These are phyloP conservation scores for Sipha flava DNA, from an alignment of 1,140 invertebrate species.

Conservation along the genomic window DNA sequence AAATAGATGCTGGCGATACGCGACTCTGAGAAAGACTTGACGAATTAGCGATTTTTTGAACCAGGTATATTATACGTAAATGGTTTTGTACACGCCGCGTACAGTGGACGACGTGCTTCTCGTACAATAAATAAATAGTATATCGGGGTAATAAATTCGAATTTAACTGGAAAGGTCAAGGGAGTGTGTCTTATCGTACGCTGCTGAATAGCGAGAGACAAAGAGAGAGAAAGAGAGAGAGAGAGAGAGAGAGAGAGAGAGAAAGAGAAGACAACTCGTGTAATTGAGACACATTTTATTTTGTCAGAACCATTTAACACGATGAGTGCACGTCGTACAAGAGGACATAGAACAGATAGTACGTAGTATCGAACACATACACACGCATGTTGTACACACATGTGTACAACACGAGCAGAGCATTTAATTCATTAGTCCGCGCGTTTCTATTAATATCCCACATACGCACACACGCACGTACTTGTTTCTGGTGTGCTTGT, in stretches of 20 bases:
- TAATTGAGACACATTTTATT: not conserved
- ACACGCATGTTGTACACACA: not conserved
- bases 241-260: too few species aligned
- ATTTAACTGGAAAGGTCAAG: not conserved
- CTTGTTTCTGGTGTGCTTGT: not conserved
- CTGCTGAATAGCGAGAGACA: too few species aligned
- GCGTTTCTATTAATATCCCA: not conserved
- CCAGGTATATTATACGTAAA: too few species aligned
- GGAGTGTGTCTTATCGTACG: not conserved
- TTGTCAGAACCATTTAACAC: conserved; percentile 12
- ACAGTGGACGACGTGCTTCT: too few species aligned
- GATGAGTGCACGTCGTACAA: not conserved
- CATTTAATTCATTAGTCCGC: not conserved
- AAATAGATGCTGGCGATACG: too few species aligned
- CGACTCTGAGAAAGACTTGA: too few species aligned
- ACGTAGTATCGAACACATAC: not conserved
- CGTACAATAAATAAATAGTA: too few species aligned
- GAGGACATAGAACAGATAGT: not conserved
- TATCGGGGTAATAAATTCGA: not conserved
- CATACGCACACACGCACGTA: not conserved
- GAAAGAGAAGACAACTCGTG: too few species aligned
- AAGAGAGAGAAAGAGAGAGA: too few species aligned
- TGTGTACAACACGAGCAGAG: not conserved
- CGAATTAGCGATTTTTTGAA: too few species aligned
- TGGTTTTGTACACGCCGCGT: too few species aligned